A percentile compares a stretch with the other conserved stretches of the same genome.
Conservation (phyloP, 2,888 invertebrate genomes). For the Lapara coniferarum region DNA sequence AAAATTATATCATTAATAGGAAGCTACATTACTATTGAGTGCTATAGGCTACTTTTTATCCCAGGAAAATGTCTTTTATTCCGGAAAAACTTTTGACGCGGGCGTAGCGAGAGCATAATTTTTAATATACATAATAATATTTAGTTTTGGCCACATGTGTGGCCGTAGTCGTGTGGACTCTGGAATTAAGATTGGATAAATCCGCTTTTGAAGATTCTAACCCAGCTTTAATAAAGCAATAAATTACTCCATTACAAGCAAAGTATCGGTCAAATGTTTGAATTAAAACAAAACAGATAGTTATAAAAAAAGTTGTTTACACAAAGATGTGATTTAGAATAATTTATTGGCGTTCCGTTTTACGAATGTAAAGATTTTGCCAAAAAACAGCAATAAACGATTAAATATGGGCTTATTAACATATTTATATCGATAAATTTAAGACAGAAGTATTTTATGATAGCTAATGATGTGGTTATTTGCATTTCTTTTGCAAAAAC, state of each 20-base stretch:
- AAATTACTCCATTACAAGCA: slow-evolving; percentile 5
- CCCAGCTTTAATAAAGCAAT: not conserved
- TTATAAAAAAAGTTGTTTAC: slow-evolving; percentile 18
- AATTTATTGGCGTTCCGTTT: slow-evolving; percentile 8
- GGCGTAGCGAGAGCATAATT: no score
- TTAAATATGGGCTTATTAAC: slow-evolving; percentile 20
- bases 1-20: no score
- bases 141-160: no score
- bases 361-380: slow-evolving; percentile 7
- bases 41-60: no score
- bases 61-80: no score
- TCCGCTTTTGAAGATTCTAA: not conserved
- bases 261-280: not conserved
- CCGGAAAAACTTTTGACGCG: no score
- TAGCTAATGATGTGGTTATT: not conserved
- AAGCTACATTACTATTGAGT: no score
- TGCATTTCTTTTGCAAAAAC: not conserved
- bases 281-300: slow-evolving; percentile 11
- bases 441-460: not conserved
- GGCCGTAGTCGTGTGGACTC: no score
- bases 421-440: slow-evolving; percentile 13
- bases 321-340: slow-evolving; percentile 6
- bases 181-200: not conserved
- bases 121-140: no score
- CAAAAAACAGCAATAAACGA: slow-evolving; percentile 17